Base-by-base conservation (phyloP, 2,113 vertebrate genomes). In the Spheniscus mendiculus region DNA sequence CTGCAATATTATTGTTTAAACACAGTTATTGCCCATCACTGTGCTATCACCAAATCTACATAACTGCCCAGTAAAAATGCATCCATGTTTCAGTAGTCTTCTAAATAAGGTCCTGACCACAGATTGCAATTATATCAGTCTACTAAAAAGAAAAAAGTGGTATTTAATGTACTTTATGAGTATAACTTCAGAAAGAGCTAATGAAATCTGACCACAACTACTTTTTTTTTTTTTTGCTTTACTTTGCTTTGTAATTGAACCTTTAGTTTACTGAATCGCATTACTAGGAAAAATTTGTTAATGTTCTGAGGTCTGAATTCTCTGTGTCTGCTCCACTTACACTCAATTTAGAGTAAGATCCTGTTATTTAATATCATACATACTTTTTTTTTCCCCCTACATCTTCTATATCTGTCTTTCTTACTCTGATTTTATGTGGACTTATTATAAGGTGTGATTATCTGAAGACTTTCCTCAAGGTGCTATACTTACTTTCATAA, bases 221-320 rank as follows among this genome's bases (percentile, higher is more conserved):
- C 2, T n/a, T 6, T 14, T n/a, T 4, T 6, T 17, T 10, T 19
- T 5, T 18, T 11, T 10, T 12, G 4, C 6, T 47, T 65, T 29
- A 2, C 3, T 40, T 83, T 65, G 5, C 4, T 69, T 62, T 74
- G 9, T 27, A 49, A 29, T 25, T 76, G 8, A 69, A 25, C 21
- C 4, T 53, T 79, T 45, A 32, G 6, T 52, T 66, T 69, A 5
- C 23, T 56, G n/a, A 79, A n/a, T 44, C 34, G 25, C 8, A 49
- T 36, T 53, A 36, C 18, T 49, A 30, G 22, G 44, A 11, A 78
- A 72, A 61, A 42, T 36, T 27, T 83, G 6, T 45, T 65, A 55
- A 32, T 42, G 4, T 90, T 72, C 58, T 72, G 49, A 77, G 14
- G 3, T 53, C 45, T 61, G 32, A 77, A 65, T 25, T 38, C 22